phyloP scores from a whole-genome alignment of 2,113 vertebrate genomes.

The rabbit (Oryctolagus cuniculus) region mOryCun1.1 NC_091439.1:73203001-73203500 shows the following conservation, averaged over 20 bases:
- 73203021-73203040: background rate
- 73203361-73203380: background rate
- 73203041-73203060: background rate
- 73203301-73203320: background rate
- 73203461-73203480: background rate
- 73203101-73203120: background rate
- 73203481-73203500: background rate
- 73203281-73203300: background rate
- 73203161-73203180: background rate
- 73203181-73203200: background rate
- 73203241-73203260: background rate
- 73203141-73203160: background rate
- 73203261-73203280: background rate
- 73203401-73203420: background rate
- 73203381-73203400: background rate
- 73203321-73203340: background rate
- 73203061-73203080: background rate
- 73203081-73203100: background rate
- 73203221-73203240: background rate
- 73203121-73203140: background rate
- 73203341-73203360: background rate
- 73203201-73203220: too few relatives aligned
- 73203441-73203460: background rate
- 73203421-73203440: background rate
- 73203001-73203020: constrained; percentile 37